These are phyloP conservation scores for Chionoecetes opilio DNA, from an alignment of 1,140 invertebrate species.

Conservation along the genomic window DNA sequence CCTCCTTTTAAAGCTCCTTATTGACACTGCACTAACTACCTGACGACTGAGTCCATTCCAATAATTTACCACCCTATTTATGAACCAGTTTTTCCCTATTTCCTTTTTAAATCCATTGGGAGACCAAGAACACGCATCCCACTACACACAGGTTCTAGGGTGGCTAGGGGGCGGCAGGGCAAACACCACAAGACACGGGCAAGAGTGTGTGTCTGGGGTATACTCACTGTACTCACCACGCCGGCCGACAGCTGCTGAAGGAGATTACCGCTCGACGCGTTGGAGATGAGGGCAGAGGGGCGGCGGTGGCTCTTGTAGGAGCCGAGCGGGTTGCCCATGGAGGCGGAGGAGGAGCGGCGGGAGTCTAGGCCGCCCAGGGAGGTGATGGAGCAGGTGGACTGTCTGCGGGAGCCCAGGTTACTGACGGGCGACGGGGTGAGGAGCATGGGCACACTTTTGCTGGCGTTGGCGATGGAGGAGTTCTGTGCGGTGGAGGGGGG, in stretches of 20 bases:
- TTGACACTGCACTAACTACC: too few species aligned
- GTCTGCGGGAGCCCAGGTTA: conserved; percentile 91
- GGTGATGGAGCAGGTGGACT: conserved; percentile 84
- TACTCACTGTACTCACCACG: conserved; percentile 92
- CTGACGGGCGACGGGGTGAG: conserved; percentile 92
- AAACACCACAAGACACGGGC: conserved; percentile 86
- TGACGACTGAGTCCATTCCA: too few species aligned
- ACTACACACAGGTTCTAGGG: too few species aligned
- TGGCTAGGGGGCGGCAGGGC: background rate
- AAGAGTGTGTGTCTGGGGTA: conserved; percentile 87
- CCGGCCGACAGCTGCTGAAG: conserved; percentile 93
- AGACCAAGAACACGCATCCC: background rate
- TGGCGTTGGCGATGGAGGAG: conserved; percentile 93
- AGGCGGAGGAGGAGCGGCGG: conserved; percentile 81
- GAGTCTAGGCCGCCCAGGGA: conserved; percentile 79
- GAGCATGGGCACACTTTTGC: conserved; percentile 93
- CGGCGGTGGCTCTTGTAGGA: conserved; percentile 87
- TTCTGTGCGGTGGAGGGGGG: conserved; percentile 54
- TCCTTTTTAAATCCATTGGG: too few species aligned
- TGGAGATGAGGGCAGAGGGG: conserved; percentile 79
- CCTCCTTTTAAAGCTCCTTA: too few species aligned
- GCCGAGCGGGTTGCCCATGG: conserved; percentile 83
- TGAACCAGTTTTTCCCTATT: too few species aligned
- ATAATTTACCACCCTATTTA: too few species aligned
- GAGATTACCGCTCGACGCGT: conserved; percentile 84